Percentiles rank a stretch among this genome's conserved stretches.
Conservation (phyloP, 1,140 invertebrate genomes). For the Chlorops oryzae region DNA sequence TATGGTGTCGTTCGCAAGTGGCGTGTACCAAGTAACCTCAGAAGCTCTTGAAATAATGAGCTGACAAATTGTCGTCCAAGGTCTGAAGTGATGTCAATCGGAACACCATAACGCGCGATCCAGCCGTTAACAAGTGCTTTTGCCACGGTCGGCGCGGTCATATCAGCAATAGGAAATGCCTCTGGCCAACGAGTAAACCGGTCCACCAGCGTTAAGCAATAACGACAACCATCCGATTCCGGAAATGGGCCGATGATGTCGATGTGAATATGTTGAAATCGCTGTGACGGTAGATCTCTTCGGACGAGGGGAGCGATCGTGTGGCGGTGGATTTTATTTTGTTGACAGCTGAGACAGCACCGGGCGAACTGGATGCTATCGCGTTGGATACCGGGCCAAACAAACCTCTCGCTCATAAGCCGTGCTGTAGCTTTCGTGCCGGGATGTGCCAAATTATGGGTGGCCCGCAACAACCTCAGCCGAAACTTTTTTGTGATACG, state of each 20-base stretch:
- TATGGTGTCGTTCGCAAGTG: slow-evolving; percentile 40
- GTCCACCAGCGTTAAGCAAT: slow-evolving; percentile 49
- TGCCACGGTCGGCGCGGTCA: slow-evolving; percentile 31
- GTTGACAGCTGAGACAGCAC: no score
- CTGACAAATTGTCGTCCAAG: slow-evolving; percentile 44
- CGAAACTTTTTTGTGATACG: no score
- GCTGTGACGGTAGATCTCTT: no score
- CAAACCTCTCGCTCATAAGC: no score
- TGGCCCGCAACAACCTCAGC: no score
- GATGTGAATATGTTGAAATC: slow-evolving; percentile 1
- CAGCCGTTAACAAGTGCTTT: slow-evolving; percentile 22
- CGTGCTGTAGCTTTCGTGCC: no score
- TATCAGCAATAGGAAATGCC: slow-evolving; percentile 46
- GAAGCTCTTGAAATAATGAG: slow-evolving; percentile 27
- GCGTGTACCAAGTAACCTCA: slow-evolving; percentile 22
- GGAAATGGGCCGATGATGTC: slow-evolving; percentile 21
- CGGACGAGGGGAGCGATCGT: no score
- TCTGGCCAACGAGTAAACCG: slow-evolving; percentile 50
- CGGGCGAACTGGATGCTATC: no score
- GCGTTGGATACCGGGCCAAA: no score
- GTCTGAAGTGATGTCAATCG: slow-evolving; percentile 33
- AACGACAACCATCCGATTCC: slow-evolving; percentile 30
- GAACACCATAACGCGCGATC: slow-evolving; percentile 35
- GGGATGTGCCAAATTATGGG: no score
- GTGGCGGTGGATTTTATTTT: no score